Evolutionary conservation across 2,888 invertebrate species (phyloP).

Genomic region (Protonemura montana): DNA sequence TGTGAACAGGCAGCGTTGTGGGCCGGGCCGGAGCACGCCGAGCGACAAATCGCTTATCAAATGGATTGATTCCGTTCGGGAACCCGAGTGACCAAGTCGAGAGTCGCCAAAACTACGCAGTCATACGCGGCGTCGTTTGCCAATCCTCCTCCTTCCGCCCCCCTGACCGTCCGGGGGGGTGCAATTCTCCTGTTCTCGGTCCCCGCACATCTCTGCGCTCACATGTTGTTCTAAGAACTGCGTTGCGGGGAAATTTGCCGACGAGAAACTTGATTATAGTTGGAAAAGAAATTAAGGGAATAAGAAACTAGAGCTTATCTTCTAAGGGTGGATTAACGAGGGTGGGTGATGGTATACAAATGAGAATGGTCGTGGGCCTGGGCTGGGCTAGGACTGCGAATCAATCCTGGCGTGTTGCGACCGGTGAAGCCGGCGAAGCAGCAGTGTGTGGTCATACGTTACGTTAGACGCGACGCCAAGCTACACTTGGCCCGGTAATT

Average conservation of each 20-base stretch:
- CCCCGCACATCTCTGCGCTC: not conserved
- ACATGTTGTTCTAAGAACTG: not conserved
- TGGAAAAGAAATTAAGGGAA: constrained; percentile 12
- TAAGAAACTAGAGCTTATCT: constrained; percentile 3
- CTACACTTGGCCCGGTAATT: not conserved
- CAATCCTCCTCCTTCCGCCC: not conserved
- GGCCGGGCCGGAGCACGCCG: too few species aligned
- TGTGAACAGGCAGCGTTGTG: too few species aligned
- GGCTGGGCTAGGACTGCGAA: not conserved
- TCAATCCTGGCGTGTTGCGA: not conserved
- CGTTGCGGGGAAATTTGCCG: not conserved
- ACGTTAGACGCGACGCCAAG: not conserved
- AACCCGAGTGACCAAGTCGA: not conserved
- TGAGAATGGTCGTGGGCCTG: not conserved
- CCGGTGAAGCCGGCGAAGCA: not conserved
- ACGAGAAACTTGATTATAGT: constrained; percentile 12
- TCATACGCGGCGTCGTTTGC: not conserved
- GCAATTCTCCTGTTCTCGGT: too few species aligned
- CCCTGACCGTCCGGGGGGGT: not conserved
- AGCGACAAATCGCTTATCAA: constrained; percentile 31
- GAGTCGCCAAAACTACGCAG: not conserved
- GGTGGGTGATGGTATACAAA: not conserved
- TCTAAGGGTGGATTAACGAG: not conserved
- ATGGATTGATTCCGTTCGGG: not conserved
- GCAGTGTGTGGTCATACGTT: constrained; percentile 8